A percentile compares a stretch with the other conserved stretches of the same genome.
Conservation (phyloP, 2,797 vertebrate genomes). For the Diceros bicornis region DNA sequence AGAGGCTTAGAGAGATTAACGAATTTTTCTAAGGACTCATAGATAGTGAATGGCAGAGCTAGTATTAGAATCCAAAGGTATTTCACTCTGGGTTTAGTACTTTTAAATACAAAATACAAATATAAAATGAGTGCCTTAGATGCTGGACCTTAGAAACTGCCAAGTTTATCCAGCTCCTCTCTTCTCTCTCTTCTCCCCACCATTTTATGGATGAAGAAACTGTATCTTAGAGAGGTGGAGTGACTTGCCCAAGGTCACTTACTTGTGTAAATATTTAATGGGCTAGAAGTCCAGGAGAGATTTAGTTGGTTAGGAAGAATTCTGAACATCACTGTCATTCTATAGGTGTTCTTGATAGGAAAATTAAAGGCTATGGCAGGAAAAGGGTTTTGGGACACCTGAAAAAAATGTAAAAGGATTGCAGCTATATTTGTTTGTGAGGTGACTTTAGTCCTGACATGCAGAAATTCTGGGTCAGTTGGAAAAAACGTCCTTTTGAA, state of each 20-base stretch:
- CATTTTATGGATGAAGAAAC: background rate
- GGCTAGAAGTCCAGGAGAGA: background rate
- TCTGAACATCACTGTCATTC: background rate
- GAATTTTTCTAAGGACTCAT: background rate
- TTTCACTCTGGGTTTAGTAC: background rate
- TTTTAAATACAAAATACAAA: constrained; percentile 22
- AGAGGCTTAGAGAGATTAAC: constrained; percentile 24
- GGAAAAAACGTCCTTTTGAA: background rate
- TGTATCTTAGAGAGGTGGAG: background rate
- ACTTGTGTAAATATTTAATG: background rate
- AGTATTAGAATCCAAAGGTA: constrained; percentile 17
- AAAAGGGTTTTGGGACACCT: background rate
- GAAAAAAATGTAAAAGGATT: background rate
- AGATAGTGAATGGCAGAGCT: background rate
- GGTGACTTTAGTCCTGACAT: background rate
- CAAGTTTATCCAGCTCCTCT: background rate
- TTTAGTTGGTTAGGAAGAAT: background rate
- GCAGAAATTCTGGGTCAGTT: constrained; percentile 21
- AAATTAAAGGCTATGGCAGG: background rate
- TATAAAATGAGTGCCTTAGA: background rate
- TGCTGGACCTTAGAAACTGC: background rate
- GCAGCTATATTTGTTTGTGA: background rate
- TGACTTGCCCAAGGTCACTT: background rate
- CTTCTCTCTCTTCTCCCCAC: background rate
- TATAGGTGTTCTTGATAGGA: background rate